phyloP scores from a whole-genome alignment of 2,113 vertebrate species.

The Corapipo altera region DNA sequence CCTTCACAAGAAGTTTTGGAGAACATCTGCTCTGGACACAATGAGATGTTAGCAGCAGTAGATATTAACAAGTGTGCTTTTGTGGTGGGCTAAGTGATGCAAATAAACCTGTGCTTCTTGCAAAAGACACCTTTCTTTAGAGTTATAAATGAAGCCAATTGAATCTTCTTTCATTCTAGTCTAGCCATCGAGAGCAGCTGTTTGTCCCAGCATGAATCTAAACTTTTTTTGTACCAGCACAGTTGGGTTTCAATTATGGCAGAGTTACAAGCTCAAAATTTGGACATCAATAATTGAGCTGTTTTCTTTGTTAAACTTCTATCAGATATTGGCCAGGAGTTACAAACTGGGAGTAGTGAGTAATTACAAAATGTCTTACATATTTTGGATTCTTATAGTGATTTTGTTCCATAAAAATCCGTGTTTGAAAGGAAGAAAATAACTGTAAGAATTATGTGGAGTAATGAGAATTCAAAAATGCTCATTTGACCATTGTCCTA shows the following conservation, averaged over 20 bases:
- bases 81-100: slow-evolving; percentile 13
- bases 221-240: slow-evolving; percentile 33
- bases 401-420: not conserved
- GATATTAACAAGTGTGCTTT: slow-evolving; percentile 35
- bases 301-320: slow-evolving; percentile 19
- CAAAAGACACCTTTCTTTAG: slow-evolving; percentile 47
- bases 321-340: not conserved
- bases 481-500: not conserved
- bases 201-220: slow-evolving; percentile 47
- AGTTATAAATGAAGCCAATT: slow-evolving; percentile 41
- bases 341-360: not conserved
- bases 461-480: not conserved
- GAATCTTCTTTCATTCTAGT: not conserved
- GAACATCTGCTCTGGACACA: not conserved
- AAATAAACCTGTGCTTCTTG: slow-evolving; percentile 20
- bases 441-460: not conserved
- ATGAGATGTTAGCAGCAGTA: not conserved
- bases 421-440: not conserved
- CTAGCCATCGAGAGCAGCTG: not conserved
- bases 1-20: not conserved
- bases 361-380: not conserved
- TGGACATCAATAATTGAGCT: not conserved
- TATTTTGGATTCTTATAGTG: not conserved
- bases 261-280: slow-evolving; percentile 19
- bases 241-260: slow-evolving; percentile 24